Evolutionary conservation across 2,797 vertebrate species (phyloP), one percentile per base, ranked within the genome.

Genomic region (Pelobates cultripes): DNA sequence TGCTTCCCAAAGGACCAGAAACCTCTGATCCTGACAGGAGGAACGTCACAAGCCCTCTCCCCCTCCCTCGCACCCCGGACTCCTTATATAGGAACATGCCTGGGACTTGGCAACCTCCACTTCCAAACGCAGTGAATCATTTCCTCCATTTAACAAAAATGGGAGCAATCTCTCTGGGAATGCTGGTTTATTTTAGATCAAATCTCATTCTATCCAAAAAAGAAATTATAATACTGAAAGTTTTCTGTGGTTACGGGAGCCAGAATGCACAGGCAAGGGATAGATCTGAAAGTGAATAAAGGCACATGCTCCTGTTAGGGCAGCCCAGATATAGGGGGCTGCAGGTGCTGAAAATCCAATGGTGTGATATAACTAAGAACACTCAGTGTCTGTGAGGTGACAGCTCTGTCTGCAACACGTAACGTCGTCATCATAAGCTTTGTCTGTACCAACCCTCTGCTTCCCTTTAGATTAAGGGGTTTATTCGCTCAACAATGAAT

Each of bases 11-110:
- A 83, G 76, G 76, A 78, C 51, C 76, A 70, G 43, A 75, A 79
- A 63, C 81, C 76, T 83, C 61, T 74, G 81, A 83, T 82, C 81
- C 76, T 51, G 44, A 78, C 75, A 78, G 75, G 75, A 82, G 75
- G 75, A 82, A 70, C 81, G 42, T 77, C 14, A n/a, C 85, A 87
- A 84, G 79, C 87, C 85, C 81, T 84, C 85, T 86, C 86, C 85
- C 88, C 86, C 86, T 81, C 82, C 84, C 86, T 81, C 66, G 83
- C 85, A 87, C 82, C 79, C 86, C 78, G 79, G 86, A 88, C 82
- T 86, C 86, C 82, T 28, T 73, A 83, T 85, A 86, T 88, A 83
- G 84, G 83, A 86, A 85, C 82, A 77, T 86, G 86, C 82, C 86
- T 7, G 0, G 78, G 77, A 85, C 82, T 86, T 80, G 86, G 73